A percentile compares a stretch with the other conserved stretches of the same genome.
phyloP scores from a whole-genome alignment of 30 jellyfish, hydroid and myxozoan genomes.

The Rhopilema esculentum region DNA sequence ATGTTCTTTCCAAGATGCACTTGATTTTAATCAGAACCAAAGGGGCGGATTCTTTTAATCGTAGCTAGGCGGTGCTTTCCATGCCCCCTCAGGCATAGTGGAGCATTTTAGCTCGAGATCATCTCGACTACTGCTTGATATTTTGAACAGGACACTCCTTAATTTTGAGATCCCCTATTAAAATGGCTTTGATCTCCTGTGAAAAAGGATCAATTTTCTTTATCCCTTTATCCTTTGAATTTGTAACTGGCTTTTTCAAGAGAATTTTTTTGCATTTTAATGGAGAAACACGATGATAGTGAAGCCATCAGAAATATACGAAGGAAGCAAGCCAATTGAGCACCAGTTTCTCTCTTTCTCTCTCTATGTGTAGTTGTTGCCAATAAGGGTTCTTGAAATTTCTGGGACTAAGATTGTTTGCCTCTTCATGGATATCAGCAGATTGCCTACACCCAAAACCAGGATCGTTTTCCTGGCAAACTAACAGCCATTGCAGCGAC shows the following conservation, averaged over 20 bases:
- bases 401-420: neutral
- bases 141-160: neutral
- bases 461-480: neutral
- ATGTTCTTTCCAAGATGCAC: neutral
- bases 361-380: neutral
- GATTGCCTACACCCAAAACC: too few species aligned
- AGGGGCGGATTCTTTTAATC: neutral
- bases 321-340: neutral
- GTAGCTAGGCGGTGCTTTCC: neutral
- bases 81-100: neutral
- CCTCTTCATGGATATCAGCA: too few species aligned
- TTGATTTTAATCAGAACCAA: neutral
- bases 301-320: too few species aligned
- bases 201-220: neutral
- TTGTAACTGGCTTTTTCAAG: neutral
- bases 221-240: neutral
- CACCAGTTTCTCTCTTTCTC: too few species aligned
- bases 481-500: neutral
- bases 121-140: neutral
- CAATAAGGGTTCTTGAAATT: neutral
- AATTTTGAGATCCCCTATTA: neutral
- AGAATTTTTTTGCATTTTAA: neutral
- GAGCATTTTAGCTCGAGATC: neutral
- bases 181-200: neutral
- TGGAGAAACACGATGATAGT: too few species aligned